Evolutionary conservation across 1,140 invertebrate species (phyloP), one percentile per base, ranked within the genome.

Genomic region (Berghia stephanieae): DNA sequence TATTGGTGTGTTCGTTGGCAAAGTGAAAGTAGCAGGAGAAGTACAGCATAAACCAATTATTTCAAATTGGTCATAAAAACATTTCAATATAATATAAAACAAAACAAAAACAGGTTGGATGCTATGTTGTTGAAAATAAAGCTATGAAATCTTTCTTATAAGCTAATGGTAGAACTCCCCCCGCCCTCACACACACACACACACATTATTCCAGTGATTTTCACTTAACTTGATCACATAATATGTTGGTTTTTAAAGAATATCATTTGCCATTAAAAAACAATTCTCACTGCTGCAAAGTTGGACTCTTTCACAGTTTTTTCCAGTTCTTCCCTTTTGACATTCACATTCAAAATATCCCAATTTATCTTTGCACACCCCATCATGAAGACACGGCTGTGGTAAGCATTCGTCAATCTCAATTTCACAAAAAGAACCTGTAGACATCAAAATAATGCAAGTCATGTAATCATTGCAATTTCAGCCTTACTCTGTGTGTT

Each of bases 291-390:
- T 63, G 27, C 10, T 31, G 78, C 87, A 88, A n/a, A 81, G 74
- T 49, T 87, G 76, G 83, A 94, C 92, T 3, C 92, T 89, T 52
- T 96, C 94, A 90, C 96, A 98, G 80, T 93, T 93, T 34, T 89
- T 75, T 18, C 96, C 96, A 4, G 92, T 92, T 89, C 92, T 96
- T 27, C 94, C 95, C 21, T 75, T 44, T 10, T 55, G 67, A 83
- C 88, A 89, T 0, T 68, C 16, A 72, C 86, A 87, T 13, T 36
- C 46, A 77, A 78, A 86, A 13, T 36, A 31, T n/a, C 67, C 75
- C 1, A 75, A 60, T 34, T 66, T 66, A 43, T 78, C 77, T 31
- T 73, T 13, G 79, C 84, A 85, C 60, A 66, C 78, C 0, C 83
- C 83, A 73, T 73, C 75, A 78, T 80, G 81, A 40, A 74, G 34